Evolutionary conservation across 2,797 vertebrate genomes (phyloP).

Genomic region (Distichodus sexfasciatus): DNA sequence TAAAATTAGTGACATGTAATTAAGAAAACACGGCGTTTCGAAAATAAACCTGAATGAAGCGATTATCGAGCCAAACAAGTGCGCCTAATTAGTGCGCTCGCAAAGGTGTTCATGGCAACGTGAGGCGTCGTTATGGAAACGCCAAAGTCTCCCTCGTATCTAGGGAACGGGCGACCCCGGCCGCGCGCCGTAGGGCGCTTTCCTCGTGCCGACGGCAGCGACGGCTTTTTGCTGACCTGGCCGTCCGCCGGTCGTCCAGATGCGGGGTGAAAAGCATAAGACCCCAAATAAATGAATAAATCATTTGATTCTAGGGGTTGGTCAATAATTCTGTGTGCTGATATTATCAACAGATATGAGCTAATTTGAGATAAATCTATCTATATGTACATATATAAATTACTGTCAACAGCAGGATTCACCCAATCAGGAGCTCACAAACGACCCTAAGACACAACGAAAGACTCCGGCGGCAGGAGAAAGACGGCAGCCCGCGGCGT

Average conservation of each 20-base stretch:
- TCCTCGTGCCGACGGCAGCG: constrained; percentile 26
- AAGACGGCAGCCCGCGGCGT: neutral
- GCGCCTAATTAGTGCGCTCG: constrained; percentile 48
- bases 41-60: constrained; percentile 50
- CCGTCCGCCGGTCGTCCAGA: constrained; percentile 10
- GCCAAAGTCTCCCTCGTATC: constrained; percentile 49
- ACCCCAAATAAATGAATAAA: too few species aligned
- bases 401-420: too few species aligned
- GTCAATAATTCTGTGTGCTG: too few species aligned
- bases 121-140: constrained; percentile 56
- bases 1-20: constrained; percentile 54
- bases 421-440: too few species aligned
- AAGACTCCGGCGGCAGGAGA: neutral
- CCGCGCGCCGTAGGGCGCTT: constrained; percentile 43
- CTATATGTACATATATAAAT: too few species aligned
- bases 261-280: too few species aligned
- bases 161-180: constrained; percentile 51
- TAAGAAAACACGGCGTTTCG: constrained; percentile 49
- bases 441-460: neutral
- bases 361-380: too few species aligned
- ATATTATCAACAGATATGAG: too few species aligned
- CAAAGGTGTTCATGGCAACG: constrained; percentile 55
- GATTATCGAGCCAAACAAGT: constrained; percentile 53
- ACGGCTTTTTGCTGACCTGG: constrained; percentile 32
- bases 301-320: too few species aligned